Base-by-base conservation (phyloP, 2,888 invertebrate species). In the Gasteruption jaculator region DNA sequence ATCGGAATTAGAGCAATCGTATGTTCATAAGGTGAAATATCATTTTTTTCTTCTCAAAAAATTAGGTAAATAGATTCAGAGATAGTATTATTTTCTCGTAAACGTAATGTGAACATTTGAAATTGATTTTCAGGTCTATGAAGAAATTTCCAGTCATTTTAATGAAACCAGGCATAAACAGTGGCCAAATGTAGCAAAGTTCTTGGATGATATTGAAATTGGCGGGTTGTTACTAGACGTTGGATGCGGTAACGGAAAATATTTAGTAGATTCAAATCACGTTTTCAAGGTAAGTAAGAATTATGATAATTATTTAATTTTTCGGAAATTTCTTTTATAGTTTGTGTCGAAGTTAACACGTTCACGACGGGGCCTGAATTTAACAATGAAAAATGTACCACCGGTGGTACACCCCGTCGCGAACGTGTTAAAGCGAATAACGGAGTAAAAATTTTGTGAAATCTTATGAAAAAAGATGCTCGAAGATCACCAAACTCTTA, bases 221-320 rank as follows among this genome's bases (percentile, higher is more conserved):
- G 89, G 87, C 1, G 80, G 86, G 1, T 64, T 93, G 7, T 65
- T 97, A 10, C 64, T 94, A 4, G 99, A 99, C 72, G 81, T 96
- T 24, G 99, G 99, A 5, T 95, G 96, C 71, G 99, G 99, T 7
- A 99, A 99, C 75, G 99, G 97, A 26, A 99, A 99, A 77, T 97
- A 99, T 71, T 78, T 99, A 40, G 29, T 38, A 1, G 53, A 45
- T 25, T 24, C 56, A 18, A 46, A 50, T 24, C 48, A 58, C 39
- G 48, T 63, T 29, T 56, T 58, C 24, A 65, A 66, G 49, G 65
- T 63, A 56, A 20, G 18, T 34, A 20, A 10, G n/a, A n/a, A n/a
- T n/a, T n/a, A n/a, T n/a, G n/a, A n/a, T n/a, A n/a, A n/a, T n/a
- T n/a, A 21, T 33, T 31, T 12, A 16, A 26, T 30, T 18, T 16